These are phyloP conservation scores for Dendrocincla fuliginosa DNA, from an alignment of 2,797 vertebrate species.

Conservation along the genomic window DNA sequence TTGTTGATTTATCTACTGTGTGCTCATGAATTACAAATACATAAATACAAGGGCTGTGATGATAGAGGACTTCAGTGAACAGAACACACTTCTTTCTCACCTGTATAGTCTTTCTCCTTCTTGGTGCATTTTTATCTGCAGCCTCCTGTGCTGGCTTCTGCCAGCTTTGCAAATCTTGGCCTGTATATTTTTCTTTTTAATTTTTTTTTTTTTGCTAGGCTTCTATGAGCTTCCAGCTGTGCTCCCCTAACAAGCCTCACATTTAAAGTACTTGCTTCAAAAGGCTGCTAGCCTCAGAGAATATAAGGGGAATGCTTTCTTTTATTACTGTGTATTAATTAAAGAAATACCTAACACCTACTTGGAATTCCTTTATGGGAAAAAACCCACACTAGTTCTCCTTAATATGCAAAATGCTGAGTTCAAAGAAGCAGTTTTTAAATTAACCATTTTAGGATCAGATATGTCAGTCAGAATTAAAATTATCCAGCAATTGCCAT, in stretches of 20 bases:
- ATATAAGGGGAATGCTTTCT: neutral
- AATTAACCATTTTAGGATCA: neutral
- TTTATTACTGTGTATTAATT: conserved; percentile 48
- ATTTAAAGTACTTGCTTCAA: conserved; percentile 43
- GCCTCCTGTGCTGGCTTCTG: neutral
- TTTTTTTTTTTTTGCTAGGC: neutral
- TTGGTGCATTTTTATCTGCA: neutral
- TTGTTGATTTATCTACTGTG: neutral
- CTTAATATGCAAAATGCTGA: neutral
- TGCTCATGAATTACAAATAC: neutral
- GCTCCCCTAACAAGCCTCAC: neutral
- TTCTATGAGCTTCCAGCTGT: conserved; percentile 24
- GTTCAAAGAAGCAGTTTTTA: neutral
- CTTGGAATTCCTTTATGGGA: neutral
- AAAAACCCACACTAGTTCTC: neutral
- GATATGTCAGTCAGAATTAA: neutral
- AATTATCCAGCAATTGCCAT: neutral
- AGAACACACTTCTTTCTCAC: neutral
- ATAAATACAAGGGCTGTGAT: neutral
- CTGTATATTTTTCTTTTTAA: neutral
- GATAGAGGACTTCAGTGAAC: neutral
- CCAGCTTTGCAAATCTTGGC: conserved; percentile 4
- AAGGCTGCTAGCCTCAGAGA: conserved; percentile 27
- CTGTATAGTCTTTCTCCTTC: neutral
- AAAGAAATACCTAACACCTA: conserved; percentile 2